Percentiles rank a stretch among this genome's conserved stretches.
phyloP scores from a whole-genome alignment of 2,797 vertebrate genomes.

The Spatula versicolor region DNA sequence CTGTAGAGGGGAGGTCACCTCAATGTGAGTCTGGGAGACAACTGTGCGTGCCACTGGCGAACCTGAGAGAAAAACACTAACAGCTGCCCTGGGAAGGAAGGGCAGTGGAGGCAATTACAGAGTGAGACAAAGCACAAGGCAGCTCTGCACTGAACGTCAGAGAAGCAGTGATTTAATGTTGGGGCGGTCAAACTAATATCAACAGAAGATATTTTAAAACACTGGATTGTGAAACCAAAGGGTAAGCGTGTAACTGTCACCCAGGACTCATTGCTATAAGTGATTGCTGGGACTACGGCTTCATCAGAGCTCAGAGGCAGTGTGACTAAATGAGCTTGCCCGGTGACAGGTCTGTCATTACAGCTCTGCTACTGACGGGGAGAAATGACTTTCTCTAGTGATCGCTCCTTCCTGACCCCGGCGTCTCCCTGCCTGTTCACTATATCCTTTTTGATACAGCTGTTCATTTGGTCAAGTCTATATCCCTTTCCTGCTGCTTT shows the following conservation, averaged over 20 bases:
- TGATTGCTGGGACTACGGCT: neutral
- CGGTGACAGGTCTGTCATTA: neutral
- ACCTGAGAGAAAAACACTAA: neutral
- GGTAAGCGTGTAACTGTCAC: neutral
- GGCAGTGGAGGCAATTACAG: neutral
- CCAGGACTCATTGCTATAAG: neutral
- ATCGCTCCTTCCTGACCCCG: accelerated
- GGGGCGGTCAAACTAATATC: neutral
- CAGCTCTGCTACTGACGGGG: neutral
- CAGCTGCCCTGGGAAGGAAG: neutral
- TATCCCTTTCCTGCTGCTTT: neutral
- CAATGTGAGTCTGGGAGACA: neutral
- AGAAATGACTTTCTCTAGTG: neutral
- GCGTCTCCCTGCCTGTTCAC: neutral
- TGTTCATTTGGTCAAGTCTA: neutral
- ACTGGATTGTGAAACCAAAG: neutral
- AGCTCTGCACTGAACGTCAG: neutral
- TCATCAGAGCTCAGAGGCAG: neutral
- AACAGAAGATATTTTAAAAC: neutral
- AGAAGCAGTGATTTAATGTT: neutral
- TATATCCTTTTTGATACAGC: neutral
- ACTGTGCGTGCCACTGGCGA: neutral
- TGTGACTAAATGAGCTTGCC: neutral
- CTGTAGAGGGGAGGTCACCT: slow-evolving; percentile 15
- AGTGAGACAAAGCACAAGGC: neutral